phyloP scores from a whole-genome alignment of 2,797 vertebrate species.

The Enoplosus armatus region DNA sequence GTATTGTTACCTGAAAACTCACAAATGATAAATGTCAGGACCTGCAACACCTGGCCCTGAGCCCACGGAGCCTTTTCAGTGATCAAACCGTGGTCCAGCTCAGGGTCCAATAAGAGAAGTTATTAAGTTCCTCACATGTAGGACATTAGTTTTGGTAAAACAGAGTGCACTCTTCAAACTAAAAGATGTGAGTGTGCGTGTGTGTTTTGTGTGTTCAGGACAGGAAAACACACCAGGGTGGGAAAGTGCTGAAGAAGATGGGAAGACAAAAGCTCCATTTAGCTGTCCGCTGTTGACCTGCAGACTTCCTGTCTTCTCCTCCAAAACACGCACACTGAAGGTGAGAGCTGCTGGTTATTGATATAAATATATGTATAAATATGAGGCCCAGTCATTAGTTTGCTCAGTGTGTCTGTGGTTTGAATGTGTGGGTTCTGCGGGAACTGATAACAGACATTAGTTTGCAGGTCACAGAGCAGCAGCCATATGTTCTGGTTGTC shows the following conservation, averaged over 20 bases:
- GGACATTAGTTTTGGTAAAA: neutral
- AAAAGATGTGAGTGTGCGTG: slow-evolving; percentile 3
- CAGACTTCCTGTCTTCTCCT: slow-evolving; percentile 86
- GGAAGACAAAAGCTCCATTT: slow-evolving; percentile 87
- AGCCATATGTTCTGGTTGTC: neutral
- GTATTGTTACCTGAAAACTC: too few relatives aligned
- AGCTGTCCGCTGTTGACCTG: slow-evolving; percentile 90
- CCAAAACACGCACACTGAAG: slow-evolving; percentile 86
- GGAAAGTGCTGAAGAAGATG: slow-evolving; percentile 90
- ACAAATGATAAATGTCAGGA: too few relatives aligned
- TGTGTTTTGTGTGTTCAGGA: slow-evolving; percentile 73
- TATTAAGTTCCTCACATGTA: too few relatives aligned
- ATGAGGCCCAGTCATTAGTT: too few relatives aligned
- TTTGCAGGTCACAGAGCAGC: neutral
- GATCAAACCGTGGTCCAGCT: too few relatives aligned
- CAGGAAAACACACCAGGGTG: slow-evolving; percentile 93
- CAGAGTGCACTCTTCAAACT: neutral
- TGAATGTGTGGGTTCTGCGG: too few relatives aligned
- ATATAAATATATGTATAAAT: neutral
- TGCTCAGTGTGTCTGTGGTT: neutral
- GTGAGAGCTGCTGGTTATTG: slow-evolving; percentile 70
- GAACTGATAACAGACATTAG: neutral
- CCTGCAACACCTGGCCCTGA: too few relatives aligned
- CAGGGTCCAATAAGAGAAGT: too few relatives aligned
- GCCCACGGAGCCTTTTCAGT: too few relatives aligned